Evolutionary conservation across 2,113 vertebrate species (phyloP).

Genomic region (Microtus richardsoni): DNA sequence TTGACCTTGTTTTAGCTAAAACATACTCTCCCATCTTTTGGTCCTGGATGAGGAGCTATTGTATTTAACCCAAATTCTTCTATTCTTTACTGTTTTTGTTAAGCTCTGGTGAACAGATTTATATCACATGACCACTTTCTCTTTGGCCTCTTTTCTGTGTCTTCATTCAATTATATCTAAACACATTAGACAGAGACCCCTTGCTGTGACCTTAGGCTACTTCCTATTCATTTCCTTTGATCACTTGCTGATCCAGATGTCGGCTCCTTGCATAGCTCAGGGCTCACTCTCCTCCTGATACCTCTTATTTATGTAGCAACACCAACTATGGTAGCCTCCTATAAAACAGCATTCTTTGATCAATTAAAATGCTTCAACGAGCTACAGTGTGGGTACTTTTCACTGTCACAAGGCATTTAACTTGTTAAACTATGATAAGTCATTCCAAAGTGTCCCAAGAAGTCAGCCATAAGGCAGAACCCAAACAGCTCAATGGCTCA

Average conservation of each 20-base stretch:
- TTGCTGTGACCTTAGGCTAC: constrained; percentile 20
- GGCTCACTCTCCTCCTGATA: neutral
- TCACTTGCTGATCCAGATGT: neutral
- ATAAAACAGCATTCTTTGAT: neutral
- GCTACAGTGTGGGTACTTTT: constrained; percentile 5
- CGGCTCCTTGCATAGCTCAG: neutral
- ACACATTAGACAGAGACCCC: neutral
- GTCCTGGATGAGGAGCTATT: neutral
- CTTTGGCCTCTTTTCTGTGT: constrained; percentile 41
- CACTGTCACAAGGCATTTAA: neutral
- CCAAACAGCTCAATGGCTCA: neutral
- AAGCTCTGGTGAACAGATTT: constrained; percentile 21
- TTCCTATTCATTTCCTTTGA: constrained; percentile 31
- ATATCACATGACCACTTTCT: neutral
- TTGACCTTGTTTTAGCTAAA: constrained; percentile 31
- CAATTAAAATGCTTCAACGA: constrained; percentile 24
- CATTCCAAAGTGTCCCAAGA: neutral
- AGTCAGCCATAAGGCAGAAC: constrained; percentile 7
- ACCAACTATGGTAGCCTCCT: neutral
- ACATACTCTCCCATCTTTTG: neutral
- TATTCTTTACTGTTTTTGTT: constrained; percentile 25
- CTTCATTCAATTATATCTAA: constrained; percentile 63
- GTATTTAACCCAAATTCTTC: neutral
- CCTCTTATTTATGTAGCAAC: neutral
- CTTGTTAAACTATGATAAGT: constrained; percentile 39